Evolutionary conservation across 2,113 vertebrate genomes (phyloP), one percentile per base, ranked within the genome.

Genomic region (Fukomys damarensis): DNA sequence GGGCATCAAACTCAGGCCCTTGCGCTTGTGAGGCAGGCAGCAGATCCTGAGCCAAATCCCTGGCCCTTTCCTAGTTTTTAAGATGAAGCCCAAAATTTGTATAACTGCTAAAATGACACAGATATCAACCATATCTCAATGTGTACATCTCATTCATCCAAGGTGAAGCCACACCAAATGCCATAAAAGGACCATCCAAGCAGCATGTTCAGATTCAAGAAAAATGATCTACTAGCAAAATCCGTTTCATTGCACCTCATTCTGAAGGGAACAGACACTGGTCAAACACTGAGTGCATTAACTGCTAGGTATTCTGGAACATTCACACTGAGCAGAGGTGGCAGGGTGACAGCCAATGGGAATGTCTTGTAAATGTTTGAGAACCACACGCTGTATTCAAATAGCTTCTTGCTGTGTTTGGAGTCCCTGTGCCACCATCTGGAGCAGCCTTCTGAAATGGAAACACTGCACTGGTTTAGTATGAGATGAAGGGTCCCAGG

Each of bases 201-300:
- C 32, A 94, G 30, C 10, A 46, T 16, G 5, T 79, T 87, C 35
- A 66, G 22, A 83, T 28, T 86, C 56, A 87, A 84, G 16, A 93
- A 88, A 92, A 89, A 96, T 54, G 30, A 68, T 87, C 28, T 43
- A 68, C 41, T 20, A 85, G 87, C 43, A 74, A 95, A 87, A n/a
- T 80, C 22, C 83, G 93, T 68, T 59, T 84, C 79, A 81, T 24
- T 38, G 20, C 49, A 43, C 70, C 19, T 79, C 52, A 61, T 20
- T 85, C n/a, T 86, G 30, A 43, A 72, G n/a, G 35, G 38, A 72
- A 3, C 3, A 54, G 16, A 85, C 35, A 52, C 11, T 77, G 22
- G 28, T 38, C 77, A 89, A 41, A 66, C 5, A 46, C 46, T 58
- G 12, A 46, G 35, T 10, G 38, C 32, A 32, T 1, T 38, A 83